phyloP scores from a whole-genome alignment of 2,888 invertebrate genomes.

The Ashinkailepas kermadecensis region DNA sequence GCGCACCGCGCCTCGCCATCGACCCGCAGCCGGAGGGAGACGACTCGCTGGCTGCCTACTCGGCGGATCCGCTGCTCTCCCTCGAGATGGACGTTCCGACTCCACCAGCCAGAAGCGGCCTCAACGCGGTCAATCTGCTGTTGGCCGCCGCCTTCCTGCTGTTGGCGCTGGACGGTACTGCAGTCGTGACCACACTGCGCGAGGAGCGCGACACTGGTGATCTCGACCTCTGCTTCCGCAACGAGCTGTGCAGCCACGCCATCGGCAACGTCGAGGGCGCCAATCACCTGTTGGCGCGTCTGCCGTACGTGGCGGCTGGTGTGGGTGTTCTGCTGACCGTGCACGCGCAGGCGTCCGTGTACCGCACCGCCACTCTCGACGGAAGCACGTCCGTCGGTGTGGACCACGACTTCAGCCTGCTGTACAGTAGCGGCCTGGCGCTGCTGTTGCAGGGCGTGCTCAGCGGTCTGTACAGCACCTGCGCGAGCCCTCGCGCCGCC shows the following conservation, averaged over 20 bases:
- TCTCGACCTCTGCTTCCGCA: not conserved
- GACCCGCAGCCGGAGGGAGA: slow-evolving; percentile 67
- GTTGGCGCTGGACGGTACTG: slow-evolving; percentile 78
- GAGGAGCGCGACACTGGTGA: slow-evolving; percentile 63
- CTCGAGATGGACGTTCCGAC: slow-evolving; percentile 53
- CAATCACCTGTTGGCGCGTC: slow-evolving; percentile 90
- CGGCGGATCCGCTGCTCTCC: slow-evolving; percentile 78
- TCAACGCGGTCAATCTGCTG: slow-evolving; percentile 65
- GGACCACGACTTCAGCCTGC: not conserved
- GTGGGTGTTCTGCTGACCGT: slow-evolving; percentile 88
- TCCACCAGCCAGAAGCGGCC: slow-evolving; percentile 75
- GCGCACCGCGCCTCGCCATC: slow-evolving; percentile 51
- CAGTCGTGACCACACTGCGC: slow-evolving; percentile 88
- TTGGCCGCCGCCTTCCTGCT: slow-evolving; percentile 67
- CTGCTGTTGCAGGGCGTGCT: slow-evolving; percentile 68
- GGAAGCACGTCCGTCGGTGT: not conserved
- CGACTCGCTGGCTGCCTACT: slow-evolving; percentile 84
- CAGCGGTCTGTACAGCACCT: slow-evolving; percentile 66
- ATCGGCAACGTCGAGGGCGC: slow-evolving; percentile 37
- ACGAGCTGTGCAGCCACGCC: not conserved
- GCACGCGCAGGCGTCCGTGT: slow-evolving; percentile 56
- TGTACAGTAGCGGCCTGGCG: not conserved
- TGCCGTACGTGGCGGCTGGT: slow-evolving; percentile 87
- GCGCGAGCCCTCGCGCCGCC: slow-evolving; percentile 75
- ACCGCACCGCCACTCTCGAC: not conserved